These are phyloP conservation scores for Onychostruthus taczanowskii DNA, from an alignment of 2,113 vertebrate species.

Conservation along the genomic window DNA sequence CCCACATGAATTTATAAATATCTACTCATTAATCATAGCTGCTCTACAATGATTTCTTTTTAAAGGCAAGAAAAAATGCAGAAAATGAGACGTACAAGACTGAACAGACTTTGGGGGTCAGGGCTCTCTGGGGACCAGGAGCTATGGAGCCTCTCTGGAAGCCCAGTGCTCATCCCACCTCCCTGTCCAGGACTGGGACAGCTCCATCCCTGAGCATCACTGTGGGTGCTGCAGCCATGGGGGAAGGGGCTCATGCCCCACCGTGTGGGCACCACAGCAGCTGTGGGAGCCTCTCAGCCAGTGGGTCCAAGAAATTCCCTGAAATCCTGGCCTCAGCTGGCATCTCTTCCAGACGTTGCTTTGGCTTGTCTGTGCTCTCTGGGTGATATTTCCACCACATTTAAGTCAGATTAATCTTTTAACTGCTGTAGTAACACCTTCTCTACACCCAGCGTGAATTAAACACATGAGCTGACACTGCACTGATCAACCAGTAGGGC, in stretches of 20 bases:
- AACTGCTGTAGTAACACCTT: not conserved
- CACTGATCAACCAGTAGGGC: not conserved
- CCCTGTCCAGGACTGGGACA: not conserved
- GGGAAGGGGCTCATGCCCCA: not conserved
- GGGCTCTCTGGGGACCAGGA: not conserved
- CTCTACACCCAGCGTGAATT: not conserved
- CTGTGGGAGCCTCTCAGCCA: not conserved
- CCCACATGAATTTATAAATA: constrained; percentile 37
- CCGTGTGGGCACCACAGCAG: rapidly evolving
- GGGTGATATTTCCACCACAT: not conserved
- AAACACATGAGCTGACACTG: not conserved
- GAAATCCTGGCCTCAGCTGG: not conserved
- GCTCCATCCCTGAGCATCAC: not conserved
- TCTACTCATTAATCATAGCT: constrained; percentile 15
- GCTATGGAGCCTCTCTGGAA: not conserved
- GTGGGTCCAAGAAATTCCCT: not conserved
- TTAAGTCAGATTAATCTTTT: not conserved
- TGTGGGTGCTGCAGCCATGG: rapidly evolving
- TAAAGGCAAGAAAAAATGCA: not conserved
- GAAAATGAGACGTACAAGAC: not conserved
- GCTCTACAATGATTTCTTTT: not conserved
- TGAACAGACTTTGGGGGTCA: not conserved
- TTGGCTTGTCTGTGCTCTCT: not conserved
- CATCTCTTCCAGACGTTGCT: not conserved
- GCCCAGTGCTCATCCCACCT: not conserved